These are phyloP conservation scores for Netelia inedita DNA, from an alignment of 2,888 invertebrate genomes.

Conservation along the genomic window DNA sequence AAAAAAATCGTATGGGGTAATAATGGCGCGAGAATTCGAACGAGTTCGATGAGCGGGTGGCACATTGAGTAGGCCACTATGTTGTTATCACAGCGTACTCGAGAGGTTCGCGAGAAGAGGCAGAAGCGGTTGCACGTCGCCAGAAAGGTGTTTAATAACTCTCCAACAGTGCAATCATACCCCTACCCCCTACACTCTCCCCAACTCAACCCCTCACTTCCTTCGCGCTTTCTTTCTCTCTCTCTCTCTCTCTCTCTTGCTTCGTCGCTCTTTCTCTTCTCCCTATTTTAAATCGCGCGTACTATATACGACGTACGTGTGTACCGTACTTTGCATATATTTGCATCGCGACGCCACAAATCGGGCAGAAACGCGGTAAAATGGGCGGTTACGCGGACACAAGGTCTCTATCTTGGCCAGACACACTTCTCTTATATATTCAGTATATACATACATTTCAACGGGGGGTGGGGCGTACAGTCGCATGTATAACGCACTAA, in stretches of 20 bases:
- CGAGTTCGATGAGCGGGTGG: slow-evolving; percentile 34
- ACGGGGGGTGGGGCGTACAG: slow-evolving; percentile 2
- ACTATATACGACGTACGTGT: slow-evolving; percentile 47
- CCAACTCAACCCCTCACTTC: background rate
- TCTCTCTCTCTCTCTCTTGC: background rate
- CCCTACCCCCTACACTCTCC: slow-evolving; percentile 15
- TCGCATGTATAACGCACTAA: background rate
- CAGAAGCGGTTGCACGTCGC: slow-evolving; percentile 76
- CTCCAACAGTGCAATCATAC: slow-evolving; percentile 82
- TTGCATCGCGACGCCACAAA: slow-evolving; percentile 81
- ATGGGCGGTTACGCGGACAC: slow-evolving; percentile 71
- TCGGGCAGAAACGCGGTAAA: slow-evolving; percentile 73
- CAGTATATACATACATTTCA: slow-evolving; percentile 13
- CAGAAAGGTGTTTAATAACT: slow-evolving; percentile 84
- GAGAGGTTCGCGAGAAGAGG: slow-evolving; percentile 54
- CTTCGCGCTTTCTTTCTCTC: background rate
- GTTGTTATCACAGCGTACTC: slow-evolving; percentile 76
- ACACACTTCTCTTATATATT: slow-evolving; percentile 54
- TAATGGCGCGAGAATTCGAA: slow-evolving; percentile 15
- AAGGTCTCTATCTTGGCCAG: slow-evolving; percentile 72
- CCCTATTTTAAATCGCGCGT: background rate
- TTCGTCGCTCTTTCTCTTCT: background rate
- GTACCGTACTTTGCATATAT: slow-evolving; percentile 82
- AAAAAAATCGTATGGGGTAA: slow-evolving; percentile 11
- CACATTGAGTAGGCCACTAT: slow-evolving; percentile 59